These are phyloP conservation scores for Aphelenchoides bicaudatus DNA, from an alignment of 2,888 invertebrate species.

Conservation along the genomic window DNA sequence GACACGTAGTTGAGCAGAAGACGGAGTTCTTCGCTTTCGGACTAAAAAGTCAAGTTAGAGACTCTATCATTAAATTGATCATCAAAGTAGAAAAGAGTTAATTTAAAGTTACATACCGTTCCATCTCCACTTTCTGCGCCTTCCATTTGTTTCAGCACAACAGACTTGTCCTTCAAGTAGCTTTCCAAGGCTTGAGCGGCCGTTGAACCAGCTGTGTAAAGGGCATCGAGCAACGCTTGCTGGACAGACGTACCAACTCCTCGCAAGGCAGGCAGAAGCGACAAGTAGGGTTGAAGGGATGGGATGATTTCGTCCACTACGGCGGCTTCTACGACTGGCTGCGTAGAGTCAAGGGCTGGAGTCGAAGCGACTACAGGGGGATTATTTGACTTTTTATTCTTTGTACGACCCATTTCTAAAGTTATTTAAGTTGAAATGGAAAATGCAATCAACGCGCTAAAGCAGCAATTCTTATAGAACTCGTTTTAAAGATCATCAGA, in stretches of 20 bases:
- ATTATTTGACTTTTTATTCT: constrained; percentile 11
- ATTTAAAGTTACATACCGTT: constrained; percentile 8
- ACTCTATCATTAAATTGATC: constrained; percentile 1
- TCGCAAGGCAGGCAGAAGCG: constrained; percentile 29
- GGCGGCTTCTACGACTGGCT: neutral
- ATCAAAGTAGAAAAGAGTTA: too few relatives aligned
- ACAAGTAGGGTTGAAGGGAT: constrained; percentile 27
- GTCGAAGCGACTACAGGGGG: neutral
- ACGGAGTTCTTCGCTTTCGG: constrained; percentile 20
- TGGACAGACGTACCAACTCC: constrained; percentile 26
- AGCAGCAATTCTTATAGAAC: too few relatives aligned
- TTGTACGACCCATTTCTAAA: constrained; percentile 15
- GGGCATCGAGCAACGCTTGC: constrained; percentile 25
- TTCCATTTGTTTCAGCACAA: neutral
- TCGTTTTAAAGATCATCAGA: too few relatives aligned
- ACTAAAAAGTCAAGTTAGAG: constrained; percentile 17
- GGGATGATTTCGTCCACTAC: constrained; percentile 12
- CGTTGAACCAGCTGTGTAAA: constrained; percentile 27
- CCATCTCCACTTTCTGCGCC: neutral
- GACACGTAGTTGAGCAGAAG: constrained; percentile 18
- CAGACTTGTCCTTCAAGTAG: constrained; percentile 16
- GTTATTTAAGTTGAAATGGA: too few relatives aligned
- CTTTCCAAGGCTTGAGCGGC: constrained; percentile 26
- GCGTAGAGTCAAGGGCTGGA: neutral
- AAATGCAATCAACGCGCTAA: too few relatives aligned